Conservation (phyloP, 2,888 invertebrate species). For the Drosophila setosimentum region DNA sequence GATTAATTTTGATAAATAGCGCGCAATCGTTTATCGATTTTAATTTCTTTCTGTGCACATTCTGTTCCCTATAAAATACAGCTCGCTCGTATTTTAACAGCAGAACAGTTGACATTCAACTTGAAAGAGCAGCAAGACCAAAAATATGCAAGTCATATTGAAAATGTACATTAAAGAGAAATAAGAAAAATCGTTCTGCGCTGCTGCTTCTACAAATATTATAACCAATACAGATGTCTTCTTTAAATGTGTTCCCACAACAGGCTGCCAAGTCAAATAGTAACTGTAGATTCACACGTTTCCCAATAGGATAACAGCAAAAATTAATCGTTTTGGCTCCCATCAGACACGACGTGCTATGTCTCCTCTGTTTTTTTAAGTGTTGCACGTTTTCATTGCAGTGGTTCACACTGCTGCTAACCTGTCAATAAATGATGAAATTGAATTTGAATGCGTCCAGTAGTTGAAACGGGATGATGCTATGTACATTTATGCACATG, state of each 20-base stretch:
- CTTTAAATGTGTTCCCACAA: conserved; percentile 4
- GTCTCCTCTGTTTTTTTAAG: not conserved
- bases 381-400: conserved; percentile 3
- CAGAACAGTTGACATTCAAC: conserved; percentile 48
- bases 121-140: conserved; percentile 22
- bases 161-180: conserved; percentile 6
- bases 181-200: not conserved
- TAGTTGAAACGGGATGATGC: conserved; percentile 20
- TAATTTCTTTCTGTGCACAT: conserved; percentile 1
- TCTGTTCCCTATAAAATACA: conserved; percentile 13
- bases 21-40: conserved; percentile 39
- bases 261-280: conserved; percentile 43
- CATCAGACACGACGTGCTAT: not conserved
- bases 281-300: conserved; percentile 20
- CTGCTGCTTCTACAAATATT: conserved; percentile 28
- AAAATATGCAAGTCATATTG: conserved; percentile 18
- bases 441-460: conserved; percentile 21
- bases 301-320: conserved; percentile 15
- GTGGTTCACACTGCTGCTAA: not conserved
- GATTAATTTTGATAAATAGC: conserved; percentile 3
- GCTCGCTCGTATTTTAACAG: conserved; percentile 12
- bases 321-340: conserved; percentile 2
- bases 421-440: conserved; percentile 6
- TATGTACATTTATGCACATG: conserved; percentile 10
- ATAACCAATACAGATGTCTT: conserved; percentile 20